Conservation (phyloP, 2,113 vertebrate genomes). For the Triplophysa siluroides region DNA sequence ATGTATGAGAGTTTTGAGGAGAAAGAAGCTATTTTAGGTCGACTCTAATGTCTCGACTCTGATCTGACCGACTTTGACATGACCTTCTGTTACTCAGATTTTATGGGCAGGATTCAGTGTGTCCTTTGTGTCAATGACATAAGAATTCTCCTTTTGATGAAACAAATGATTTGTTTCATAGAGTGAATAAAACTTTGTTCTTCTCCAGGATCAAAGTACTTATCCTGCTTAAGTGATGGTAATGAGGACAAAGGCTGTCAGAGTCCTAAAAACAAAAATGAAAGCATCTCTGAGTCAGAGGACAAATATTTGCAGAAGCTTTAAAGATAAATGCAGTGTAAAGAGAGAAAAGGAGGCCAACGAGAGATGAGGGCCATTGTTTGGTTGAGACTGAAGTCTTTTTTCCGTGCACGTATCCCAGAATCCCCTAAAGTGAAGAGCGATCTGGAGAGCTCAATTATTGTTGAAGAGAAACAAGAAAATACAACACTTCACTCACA, state of each 20-base stretch:
- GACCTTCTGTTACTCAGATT: neutral
- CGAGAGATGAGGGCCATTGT: neutral
- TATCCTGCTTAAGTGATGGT: too few relatives aligned
- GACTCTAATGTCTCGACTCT: neutral
- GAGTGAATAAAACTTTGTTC: too few relatives aligned
- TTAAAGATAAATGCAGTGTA: neutral
- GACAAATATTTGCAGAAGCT: neutral
- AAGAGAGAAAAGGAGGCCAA: neutral
- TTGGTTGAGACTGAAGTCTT: conserved; percentile 19
- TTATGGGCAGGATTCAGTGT: too few relatives aligned
- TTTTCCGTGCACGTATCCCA: conserved; percentile 3
- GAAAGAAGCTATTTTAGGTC: conserved; percentile 6
- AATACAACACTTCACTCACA: conserved; percentile 1
- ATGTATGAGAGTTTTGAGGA: conserved; percentile 12
- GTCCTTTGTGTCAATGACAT: neutral
- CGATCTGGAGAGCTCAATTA: conserved; percentile 18
- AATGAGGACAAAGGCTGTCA: too few relatives aligned
- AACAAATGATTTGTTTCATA: neutral
- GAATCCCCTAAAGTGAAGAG: conserved; percentile 16
- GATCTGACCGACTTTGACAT: conserved; percentile 9
- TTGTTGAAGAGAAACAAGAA: neutral
- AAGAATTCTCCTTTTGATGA: neutral
- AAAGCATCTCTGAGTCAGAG: too few relatives aligned
- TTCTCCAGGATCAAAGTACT: too few relatives aligned
- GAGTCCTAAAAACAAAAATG: too few relatives aligned